Evolutionary conservation across 2,797 vertebrate genomes (phyloP).

Genomic region (Benthosema pterotum): DNA sequence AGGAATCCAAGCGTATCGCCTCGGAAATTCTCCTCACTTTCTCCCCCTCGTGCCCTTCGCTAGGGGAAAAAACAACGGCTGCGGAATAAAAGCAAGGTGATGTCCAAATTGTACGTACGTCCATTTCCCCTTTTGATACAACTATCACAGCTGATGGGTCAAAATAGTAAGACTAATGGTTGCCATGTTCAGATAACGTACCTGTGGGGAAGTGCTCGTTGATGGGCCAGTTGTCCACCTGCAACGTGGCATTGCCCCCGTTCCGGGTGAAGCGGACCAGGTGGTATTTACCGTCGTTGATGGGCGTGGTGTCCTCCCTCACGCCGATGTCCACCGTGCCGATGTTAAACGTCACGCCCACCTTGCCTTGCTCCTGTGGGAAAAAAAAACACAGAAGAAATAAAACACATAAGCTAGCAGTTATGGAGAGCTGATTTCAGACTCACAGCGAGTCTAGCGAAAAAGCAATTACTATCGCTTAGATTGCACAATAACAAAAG

Average conservation of each 20-base stretch:
- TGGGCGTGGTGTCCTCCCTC: constrained; percentile 86
- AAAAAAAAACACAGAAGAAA: constrained; percentile 19
- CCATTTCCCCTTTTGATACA: constrained; percentile 3
- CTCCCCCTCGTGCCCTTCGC: constrained; percentile 8
- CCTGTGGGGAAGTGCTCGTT: constrained; percentile 98
- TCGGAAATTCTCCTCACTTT: neutral
- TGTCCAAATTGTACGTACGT: constrained; percentile 72
- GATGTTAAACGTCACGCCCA: constrained; percentile 96
- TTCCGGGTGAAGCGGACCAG: constrained; percentile 96
- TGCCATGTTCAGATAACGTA: constrained; percentile 56
- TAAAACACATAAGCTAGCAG: constrained; percentile 3
- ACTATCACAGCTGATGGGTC: constrained; percentile 1
- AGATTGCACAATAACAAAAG: too few species aligned
- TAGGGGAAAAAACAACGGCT: too few species aligned
- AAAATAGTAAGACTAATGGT: neutral
- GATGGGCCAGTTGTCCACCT: constrained; percentile 97
- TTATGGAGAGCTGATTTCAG: constrained; percentile 11
- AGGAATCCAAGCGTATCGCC: neutral
- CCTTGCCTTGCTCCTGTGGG: constrained; percentile 92
- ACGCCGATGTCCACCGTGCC: constrained; percentile 96
- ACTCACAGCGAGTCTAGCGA: neutral
- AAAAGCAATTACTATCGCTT: neutral
- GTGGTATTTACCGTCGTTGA: constrained; percentile 96
- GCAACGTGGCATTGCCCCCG: constrained; percentile 94
- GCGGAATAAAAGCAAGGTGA: constrained; percentile 49